A percentile compares a stretch with the other conserved stretches of the same genome.
Evolutionary conservation across 92 coral and sea anemone species (phyloP).

Genomic region (Siderastrea radians): DNA sequence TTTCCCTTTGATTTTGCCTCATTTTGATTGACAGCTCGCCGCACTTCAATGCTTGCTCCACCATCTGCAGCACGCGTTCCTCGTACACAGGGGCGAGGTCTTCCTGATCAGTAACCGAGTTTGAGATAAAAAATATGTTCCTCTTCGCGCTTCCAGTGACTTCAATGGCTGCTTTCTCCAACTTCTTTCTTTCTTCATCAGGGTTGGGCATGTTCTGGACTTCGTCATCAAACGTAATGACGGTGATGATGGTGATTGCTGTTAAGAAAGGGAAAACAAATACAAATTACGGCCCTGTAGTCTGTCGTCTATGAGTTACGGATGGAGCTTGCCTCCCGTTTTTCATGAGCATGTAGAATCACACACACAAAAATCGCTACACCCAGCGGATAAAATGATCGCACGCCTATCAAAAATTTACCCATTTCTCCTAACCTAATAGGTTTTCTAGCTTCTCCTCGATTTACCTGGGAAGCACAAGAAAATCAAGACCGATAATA

Average conservation of each 20-base stretch:
- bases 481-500: too few species aligned
- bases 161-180: conserved; percentile 5
- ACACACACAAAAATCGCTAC: too few species aligned
- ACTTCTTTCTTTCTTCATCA: not conserved
- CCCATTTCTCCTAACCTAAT: too few species aligned
- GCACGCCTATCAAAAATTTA: too few species aligned
- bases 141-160: conserved; percentile 15
- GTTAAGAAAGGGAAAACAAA: not conserved
- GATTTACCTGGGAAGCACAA: too few species aligned
- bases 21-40: conserved; percentile 24
- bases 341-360: too few species aligned
- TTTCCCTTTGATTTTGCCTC: conserved; percentile 15
- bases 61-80: conserved; percentile 16
- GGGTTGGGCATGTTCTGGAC: conserved; percentile 2
- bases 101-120: not conserved
- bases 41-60: conserved; percentile 10
- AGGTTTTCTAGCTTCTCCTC: too few species aligned
- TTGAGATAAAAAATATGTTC: conserved; percentile 17
- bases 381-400: too few species aligned
- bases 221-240: conserved; percentile 27
- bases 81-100: not conserved
- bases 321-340: too few species aligned
- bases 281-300: too few species aligned
- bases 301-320: too few species aligned
- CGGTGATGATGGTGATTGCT: conserved; percentile 26